phyloP scores from a whole-genome alignment of 2,888 invertebrate genomes.

The Orchesella flavescens region DNA sequence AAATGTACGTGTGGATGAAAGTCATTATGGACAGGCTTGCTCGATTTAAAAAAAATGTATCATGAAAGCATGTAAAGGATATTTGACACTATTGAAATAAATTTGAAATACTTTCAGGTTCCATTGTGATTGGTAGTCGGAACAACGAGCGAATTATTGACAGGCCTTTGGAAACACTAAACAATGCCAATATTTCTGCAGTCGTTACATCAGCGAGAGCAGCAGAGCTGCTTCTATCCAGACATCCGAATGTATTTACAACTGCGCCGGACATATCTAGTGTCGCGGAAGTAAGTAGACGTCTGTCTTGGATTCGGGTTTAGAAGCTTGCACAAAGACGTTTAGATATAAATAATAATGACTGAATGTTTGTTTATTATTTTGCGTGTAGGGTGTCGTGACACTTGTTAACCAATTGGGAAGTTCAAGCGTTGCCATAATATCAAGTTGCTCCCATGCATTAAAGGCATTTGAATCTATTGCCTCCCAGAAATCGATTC shows the following conservation, averaged over 20 bases:
- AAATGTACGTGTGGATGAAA: too few species aligned
- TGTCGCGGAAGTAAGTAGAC: slow-evolving; percentile 71
- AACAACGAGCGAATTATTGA: slow-evolving; percentile 72
- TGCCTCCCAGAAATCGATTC: slow-evolving; percentile 70
- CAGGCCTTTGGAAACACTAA: slow-evolving; percentile 70
- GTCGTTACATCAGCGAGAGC: slow-evolving; percentile 71
- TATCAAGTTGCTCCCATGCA: slow-evolving; percentile 72
- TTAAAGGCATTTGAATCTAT: slow-evolving; percentile 71
- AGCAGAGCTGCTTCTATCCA: slow-evolving; percentile 69
- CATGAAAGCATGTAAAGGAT: not conserved
- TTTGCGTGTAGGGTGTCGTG: slow-evolving; percentile 71
- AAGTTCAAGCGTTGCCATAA: slow-evolving; percentile 71
- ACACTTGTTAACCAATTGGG: slow-evolving; percentile 72
- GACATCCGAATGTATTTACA: slow-evolving; percentile 72
- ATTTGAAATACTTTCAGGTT: slow-evolving; percentile 53
- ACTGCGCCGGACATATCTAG: slow-evolving; percentile 73
- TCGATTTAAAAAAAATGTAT: too few species aligned
- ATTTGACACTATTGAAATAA: not conserved
- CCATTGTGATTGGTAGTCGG: slow-evolving; percentile 71
- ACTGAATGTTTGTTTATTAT: not conserved
- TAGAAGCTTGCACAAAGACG: not conserved
- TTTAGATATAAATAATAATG: too few species aligned
- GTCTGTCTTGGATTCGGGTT: not conserved
- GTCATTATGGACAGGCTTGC: too few species aligned
- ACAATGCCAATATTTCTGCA: slow-evolving; percentile 71